Evolutionary conservation across 2,888 invertebrate genomes (phyloP).

Genomic region (Malachius bipustulatus): DNA sequence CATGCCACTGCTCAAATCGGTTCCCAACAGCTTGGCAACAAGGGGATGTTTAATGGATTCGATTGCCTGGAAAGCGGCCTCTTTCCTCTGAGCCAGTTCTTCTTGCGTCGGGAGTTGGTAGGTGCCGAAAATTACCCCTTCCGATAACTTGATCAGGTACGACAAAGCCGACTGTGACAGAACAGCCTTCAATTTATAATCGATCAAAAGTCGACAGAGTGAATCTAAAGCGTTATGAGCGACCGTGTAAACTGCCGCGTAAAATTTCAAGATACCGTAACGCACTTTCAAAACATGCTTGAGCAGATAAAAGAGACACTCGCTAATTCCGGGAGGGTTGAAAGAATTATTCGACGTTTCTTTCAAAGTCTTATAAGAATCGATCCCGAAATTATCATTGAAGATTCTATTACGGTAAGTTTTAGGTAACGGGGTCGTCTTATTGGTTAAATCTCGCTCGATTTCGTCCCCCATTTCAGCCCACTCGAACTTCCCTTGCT

Average conservation of each 20-base stretch:
- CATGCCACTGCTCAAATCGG: conserved; percentile 35
- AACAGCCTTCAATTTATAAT: conserved; percentile 33
- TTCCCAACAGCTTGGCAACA: conserved; percentile 31
- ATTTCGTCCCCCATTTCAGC: conserved; percentile 36
- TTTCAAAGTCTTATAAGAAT: conserved; percentile 24
- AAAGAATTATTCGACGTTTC: conserved; percentile 27
- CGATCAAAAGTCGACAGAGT: conserved; percentile 33
- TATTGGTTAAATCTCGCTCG: conserved; percentile 16
- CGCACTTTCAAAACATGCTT: conserved; percentile 43
- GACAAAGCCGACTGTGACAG: conserved; percentile 45
- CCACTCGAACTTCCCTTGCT: conserved; percentile 35
- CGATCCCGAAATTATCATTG: conserved; percentile 37
- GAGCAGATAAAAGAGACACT: conserved; percentile 38
- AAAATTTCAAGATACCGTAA: conserved; percentile 35
- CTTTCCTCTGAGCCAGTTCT: conserved; percentile 31
- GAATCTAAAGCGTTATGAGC: conserved; percentile 38
- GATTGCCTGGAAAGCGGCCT: conserved; percentile 37
- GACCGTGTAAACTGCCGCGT: conserved; percentile 40
- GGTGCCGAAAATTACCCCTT: conserved; percentile 37
- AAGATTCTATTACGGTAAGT: conserved; percentile 34
- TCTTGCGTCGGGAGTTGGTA: conserved; percentile 26
- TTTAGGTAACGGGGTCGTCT: conserved; percentile 25
- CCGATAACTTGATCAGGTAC: conserved; percentile 45
- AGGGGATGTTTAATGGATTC: conserved; percentile 30
- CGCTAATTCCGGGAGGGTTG: conserved; percentile 32